Conservation (phyloP, 2,888 invertebrate species). For the Drosophila nigricruria region DNA sequence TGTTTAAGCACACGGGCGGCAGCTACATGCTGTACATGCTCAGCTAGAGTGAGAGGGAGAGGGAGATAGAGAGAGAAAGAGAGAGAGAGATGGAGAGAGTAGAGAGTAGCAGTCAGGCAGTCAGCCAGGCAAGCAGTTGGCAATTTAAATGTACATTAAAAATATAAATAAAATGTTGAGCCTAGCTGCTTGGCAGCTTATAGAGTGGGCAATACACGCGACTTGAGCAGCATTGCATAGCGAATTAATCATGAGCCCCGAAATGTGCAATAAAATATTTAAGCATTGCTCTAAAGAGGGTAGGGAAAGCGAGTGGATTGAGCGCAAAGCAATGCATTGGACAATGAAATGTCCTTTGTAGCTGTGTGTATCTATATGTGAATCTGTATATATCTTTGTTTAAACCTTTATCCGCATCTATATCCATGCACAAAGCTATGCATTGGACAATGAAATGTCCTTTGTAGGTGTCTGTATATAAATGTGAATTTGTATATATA, state of each 20-base stretch:
- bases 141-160: constrained; percentile 64
- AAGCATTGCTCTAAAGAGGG: constrained; percentile 32
- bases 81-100: background rate
- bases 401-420: no score
- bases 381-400: background rate
- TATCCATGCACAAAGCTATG: background rate
- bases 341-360: background rate
- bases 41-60: background rate
- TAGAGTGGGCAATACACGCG: background rate
- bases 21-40: constrained; percentile 11
- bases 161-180: constrained; percentile 62
- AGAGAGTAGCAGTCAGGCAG: background rate
- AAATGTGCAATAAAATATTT: constrained; percentile 61
- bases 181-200: constrained; percentile 23
- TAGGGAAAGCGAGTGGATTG: background rate
- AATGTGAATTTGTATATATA: background rate
- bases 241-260: constrained; percentile 64
- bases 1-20: constrained; percentile 52
- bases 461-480: background rate
- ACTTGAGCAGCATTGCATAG: constrained; percentile 39
- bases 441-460: background rate
- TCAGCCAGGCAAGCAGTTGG: constrained; percentile 25
- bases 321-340: background rate
- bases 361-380: background rate
- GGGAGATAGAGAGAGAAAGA: background rate